These are phyloP conservation scores for Philypnodon macrostomus DNA, from an alignment of 2,797 vertebrate species.

Conservation along the genomic window DNA sequence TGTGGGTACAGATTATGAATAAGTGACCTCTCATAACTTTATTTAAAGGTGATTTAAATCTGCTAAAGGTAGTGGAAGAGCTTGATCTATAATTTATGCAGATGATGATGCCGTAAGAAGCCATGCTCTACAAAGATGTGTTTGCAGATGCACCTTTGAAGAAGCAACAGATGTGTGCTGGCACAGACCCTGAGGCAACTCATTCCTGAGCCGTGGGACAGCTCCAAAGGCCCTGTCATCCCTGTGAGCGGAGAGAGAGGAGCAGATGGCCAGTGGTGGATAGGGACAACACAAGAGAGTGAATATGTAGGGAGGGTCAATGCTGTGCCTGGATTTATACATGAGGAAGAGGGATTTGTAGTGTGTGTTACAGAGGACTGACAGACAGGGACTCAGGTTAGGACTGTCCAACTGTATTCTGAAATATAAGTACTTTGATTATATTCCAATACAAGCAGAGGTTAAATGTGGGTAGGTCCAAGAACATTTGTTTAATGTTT, in stretches of 20 bases:
- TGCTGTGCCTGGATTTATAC: constrained; percentile 17
- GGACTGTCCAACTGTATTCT: neutral
- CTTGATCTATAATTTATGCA: neutral
- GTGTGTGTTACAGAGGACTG: neutral
- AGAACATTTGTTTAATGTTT: too few species aligned
- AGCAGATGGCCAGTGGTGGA: constrained; percentile 33
- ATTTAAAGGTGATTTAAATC: neutral
- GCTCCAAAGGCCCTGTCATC: constrained; percentile 21
- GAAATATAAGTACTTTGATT: too few species aligned
- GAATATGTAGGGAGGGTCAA: constrained; percentile 9
- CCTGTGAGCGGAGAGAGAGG: constrained; percentile 9
- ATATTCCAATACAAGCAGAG: too few species aligned
- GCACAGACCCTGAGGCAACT: constrained; percentile 30
- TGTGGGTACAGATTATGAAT: too few species aligned
- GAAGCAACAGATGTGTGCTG: constrained; percentile 46
- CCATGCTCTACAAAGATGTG: constrained; percentile 9
- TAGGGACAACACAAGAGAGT: constrained; percentile 8
- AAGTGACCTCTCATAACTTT: too few species aligned
- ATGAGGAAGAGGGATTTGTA: constrained; percentile 22
- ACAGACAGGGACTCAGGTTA: neutral
- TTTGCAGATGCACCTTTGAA: constrained; percentile 32
- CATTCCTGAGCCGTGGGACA: constrained; percentile 34
- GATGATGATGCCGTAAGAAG: constrained; percentile 1
- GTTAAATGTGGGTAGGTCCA: too few species aligned
- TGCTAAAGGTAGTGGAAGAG: neutral